These are phyloP conservation scores for Sebastiscus albofasciatus DNA, from an alignment of 2,797 vertebrate genomes.

Conservation along the genomic window DNA sequence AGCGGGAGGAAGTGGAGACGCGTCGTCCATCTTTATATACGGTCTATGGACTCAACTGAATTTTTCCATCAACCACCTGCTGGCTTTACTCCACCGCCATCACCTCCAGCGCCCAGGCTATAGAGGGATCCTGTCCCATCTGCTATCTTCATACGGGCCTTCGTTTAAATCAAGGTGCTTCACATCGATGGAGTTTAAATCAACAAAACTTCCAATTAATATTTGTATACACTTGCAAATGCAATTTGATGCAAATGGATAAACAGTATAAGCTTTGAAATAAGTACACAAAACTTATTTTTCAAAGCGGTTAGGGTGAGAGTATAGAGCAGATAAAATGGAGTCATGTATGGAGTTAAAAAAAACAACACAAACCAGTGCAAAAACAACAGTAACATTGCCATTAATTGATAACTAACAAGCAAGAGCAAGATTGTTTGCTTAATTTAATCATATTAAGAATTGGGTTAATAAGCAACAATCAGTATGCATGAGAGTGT, in stretches of 20 bases:
- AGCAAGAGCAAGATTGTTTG: constrained; percentile 21
- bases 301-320: background rate
- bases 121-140: background rate
- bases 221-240: background rate
- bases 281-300: background rate
- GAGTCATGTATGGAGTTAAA: background rate
- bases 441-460: constrained; percentile 21
- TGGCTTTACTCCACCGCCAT: background rate
- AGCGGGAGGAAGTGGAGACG: too few species aligned
- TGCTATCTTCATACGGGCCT: background rate
- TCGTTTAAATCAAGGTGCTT: background rate
- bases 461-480: constrained; percentile 47
- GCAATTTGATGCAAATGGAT: background rate
- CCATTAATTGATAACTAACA: constrained; percentile 31
- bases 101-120: background rate
- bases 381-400: constrained; percentile 15
- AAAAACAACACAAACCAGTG: constrained; percentile 20
- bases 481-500: constrained; percentile 31
- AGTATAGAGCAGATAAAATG: constrained; percentile 5
- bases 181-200: background rate
- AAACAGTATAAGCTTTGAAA: background rate
- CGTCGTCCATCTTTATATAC: too few species aligned
- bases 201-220: background rate
- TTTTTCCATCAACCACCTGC: background rate
- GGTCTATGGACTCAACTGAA: too few species aligned